A percentile compares a stretch with the other conserved stretches of the same genome.
phyloP scores from a whole-genome alignment of 2,888 invertebrate species.

The Strigamia transsilvanica region DNA sequence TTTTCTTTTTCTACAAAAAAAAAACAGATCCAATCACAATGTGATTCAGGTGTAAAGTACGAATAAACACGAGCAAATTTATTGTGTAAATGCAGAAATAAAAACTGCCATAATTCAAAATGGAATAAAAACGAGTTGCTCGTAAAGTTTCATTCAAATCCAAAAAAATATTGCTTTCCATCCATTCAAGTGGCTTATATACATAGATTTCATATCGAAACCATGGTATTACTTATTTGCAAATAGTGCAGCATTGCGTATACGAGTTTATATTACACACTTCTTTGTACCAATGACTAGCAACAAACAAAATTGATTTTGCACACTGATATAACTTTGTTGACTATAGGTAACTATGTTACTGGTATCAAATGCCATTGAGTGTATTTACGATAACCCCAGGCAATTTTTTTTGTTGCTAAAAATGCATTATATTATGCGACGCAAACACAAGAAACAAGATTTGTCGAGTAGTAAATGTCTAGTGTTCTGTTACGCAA shows the following conservation, averaged over 20 bases:
- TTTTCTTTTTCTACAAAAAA: background rate
- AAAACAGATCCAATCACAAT: constrained; percentile 9
- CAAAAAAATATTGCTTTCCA: background rate
- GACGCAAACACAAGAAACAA: background rate
- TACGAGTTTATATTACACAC: no score
- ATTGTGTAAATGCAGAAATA: background rate
- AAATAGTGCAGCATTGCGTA: no score
- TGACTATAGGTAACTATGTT: no score
- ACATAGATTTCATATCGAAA: no score
- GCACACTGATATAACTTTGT: no score
- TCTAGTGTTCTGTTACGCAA: background rate
- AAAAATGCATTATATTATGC: background rate
- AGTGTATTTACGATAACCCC: background rate
- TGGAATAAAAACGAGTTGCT: background rate
- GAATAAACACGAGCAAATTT: background rate
- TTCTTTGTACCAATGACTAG: no score
- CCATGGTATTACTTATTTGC: no score
- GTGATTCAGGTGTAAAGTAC: constrained; percentile 16
- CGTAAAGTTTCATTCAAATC: background rate
- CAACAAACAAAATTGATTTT: no score
- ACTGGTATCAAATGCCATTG: background rate
- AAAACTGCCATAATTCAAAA: background rate
- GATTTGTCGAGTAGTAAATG: constrained; percentile 4
- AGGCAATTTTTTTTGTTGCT: background rate
- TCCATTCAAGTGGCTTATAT: no score